Evolutionary conservation across 2,888 invertebrate genomes (phyloP).

Genomic region (Smittia aterrima): DNA sequence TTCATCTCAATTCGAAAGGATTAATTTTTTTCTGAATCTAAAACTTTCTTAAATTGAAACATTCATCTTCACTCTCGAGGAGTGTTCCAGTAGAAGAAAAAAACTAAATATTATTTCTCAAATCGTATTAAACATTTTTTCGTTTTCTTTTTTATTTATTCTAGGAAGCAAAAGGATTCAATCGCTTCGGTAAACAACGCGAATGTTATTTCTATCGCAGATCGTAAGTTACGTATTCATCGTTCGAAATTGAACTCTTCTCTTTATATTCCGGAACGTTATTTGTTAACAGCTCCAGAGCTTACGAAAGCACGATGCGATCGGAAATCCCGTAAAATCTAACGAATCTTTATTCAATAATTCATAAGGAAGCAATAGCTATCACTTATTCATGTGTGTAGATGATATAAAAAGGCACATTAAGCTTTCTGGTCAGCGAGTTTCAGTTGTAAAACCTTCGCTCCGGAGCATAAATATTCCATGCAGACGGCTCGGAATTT

Average conservation of each 20-base stretch:
- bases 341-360: conserved; percentile 22
- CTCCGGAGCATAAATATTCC: neutral
- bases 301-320: neutral
- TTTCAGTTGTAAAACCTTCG: neutral
- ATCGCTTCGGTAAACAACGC: conserved; percentile 11
- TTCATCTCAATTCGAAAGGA: too few species aligned
- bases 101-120: too few species aligned
- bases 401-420: neutral
- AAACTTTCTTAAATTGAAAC: neutral
- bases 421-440: neutral
- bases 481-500: neutral
- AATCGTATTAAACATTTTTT: too few species aligned
- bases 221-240: too few species aligned
- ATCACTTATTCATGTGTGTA: neutral
- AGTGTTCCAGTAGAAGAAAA: too few species aligned
- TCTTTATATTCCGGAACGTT: too few species aligned
- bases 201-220: conserved; percentile 3
- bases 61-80: neutral
- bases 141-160: too few species aligned
- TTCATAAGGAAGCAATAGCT: conserved; percentile 17
- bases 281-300: too few species aligned
- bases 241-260: too few species aligned
- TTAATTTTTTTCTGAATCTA: neutral
- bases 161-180: too few species aligned
- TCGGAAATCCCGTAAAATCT: neutral